These are phyloP conservation scores for Chalcosyrphus nemorum DNA, from an alignment of 2,888 invertebrate species.

Conservation along the genomic window DNA sequence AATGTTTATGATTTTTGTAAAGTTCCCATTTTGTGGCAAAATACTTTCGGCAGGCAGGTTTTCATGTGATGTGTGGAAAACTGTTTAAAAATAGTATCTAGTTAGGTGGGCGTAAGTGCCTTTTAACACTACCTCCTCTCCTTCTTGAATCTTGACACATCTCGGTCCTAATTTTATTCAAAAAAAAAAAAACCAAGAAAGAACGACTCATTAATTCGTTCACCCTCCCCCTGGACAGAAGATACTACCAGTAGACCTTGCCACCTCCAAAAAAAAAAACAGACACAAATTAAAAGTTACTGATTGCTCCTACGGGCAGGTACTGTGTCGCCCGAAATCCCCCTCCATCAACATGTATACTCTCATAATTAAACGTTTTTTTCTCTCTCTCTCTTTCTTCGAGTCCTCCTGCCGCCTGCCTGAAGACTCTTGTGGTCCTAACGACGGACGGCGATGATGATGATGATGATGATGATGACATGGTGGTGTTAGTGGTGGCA, in stretches of 20 bases:
- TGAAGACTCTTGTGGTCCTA: conserved; percentile 2
- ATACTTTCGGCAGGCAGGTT: background rate
- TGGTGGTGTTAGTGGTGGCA: background rate
- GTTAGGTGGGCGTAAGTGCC: no score
- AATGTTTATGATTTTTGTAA: conserved; percentile 3
- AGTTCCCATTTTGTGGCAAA: background rate
- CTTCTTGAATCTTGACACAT: no score
- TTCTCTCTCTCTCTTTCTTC: no score
- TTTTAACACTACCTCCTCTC: no score
- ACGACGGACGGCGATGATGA: no score
- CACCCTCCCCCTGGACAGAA: background rate
- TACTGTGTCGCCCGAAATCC: background rate
- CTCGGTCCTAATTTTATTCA: no score
- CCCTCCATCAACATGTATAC: background rate
- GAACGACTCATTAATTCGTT: background rate
- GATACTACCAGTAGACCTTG: background rate
- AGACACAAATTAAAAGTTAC: background rate
- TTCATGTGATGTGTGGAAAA: background rate
- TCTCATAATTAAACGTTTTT: conserved; percentile 35
- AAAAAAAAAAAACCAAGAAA: no score
- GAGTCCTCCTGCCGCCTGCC: no score
- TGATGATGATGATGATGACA: background rate
- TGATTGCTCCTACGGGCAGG: background rate
- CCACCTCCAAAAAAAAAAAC: background rate
- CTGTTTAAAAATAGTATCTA: no score